Percentiles rank a stretch among this genome's conserved stretches.
Evolutionary conservation across 1,140 invertebrate genomes (phyloP).

Genomic region (Heliconius himera): DNA sequence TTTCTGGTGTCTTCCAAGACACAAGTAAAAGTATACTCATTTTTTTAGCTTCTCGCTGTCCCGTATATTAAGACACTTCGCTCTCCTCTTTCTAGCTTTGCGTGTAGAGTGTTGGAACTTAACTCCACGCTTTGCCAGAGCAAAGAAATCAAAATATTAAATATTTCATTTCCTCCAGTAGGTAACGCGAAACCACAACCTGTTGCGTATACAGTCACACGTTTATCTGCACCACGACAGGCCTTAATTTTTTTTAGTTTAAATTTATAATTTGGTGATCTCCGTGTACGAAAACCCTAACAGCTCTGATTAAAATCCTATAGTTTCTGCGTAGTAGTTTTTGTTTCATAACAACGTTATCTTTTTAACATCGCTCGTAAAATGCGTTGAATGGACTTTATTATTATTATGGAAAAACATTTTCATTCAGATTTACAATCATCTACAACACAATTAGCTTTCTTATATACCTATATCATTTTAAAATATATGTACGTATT

Average conservation of each 20-base stretch:
- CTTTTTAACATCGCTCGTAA: constrained; percentile 37
- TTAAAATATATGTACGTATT: background rate
- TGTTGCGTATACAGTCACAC: too few relatives aligned
- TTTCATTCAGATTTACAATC: constrained; percentile 2
- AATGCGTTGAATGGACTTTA: constrained; percentile 32
- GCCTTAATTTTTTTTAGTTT: background rate
- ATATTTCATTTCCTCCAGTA: too few relatives aligned
- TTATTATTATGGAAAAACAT: constrained; percentile 14
- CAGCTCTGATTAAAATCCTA: constrained; percentile 61
- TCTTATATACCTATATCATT: background rate
- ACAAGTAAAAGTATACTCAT: too few relatives aligned
- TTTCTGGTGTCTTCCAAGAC: too few relatives aligned
- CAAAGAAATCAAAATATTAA: too few relatives aligned
- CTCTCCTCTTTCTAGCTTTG: too few relatives aligned
- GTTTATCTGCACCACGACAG: too few relatives aligned
- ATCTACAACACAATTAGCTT: background rate
- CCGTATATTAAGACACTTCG: too few relatives aligned
- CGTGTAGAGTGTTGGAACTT: too few relatives aligned
- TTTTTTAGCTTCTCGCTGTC: too few relatives aligned
- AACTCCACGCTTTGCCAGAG: too few relatives aligned
- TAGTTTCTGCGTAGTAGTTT: constrained; percentile 63
- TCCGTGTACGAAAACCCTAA: constrained; percentile 44
- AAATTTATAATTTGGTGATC: background rate
- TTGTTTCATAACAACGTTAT: constrained; percentile 53
- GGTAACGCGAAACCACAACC: too few relatives aligned